A percentile compares a stretch with the other conserved stretches of the same genome.
These are phyloP conservation scores for Arenicola marina DNA, from an alignment of 2,888 invertebrate genomes.

Conservation along the genomic window DNA sequence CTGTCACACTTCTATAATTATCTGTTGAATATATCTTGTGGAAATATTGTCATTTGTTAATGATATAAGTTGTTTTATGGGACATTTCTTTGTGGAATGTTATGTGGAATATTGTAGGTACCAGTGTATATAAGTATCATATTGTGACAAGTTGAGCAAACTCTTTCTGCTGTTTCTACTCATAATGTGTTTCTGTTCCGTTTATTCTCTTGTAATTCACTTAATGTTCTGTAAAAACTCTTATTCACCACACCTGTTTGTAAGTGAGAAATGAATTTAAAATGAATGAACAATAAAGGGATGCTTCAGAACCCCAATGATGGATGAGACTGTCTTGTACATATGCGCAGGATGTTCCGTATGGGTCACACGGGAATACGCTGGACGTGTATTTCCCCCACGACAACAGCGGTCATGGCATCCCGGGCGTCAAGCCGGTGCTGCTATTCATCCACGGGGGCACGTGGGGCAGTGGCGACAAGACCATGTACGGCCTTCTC, in stretches of 20 bases:
- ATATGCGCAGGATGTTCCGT: constrained; percentile 46
- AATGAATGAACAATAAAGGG: not conserved
- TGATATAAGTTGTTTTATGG: not conserved
- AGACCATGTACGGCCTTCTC: constrained; percentile 52
- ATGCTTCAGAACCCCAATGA: too few species aligned
- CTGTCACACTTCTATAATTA: not conserved
- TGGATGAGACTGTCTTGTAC: too few species aligned
- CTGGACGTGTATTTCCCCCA: constrained; percentile 50
- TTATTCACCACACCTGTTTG: too few species aligned
- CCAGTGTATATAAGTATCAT: too few species aligned
- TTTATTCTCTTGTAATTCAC: too few species aligned
- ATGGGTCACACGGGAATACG: constrained; percentile 47
- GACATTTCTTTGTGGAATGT: too few species aligned
- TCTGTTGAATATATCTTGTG: not conserved
- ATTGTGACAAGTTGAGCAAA: too few species aligned
- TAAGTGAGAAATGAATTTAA: too few species aligned
- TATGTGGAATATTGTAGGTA: too few species aligned
- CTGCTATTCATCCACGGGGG: constrained; percentile 57
- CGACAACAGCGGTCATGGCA: not conserved
- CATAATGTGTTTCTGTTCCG: too few species aligned
- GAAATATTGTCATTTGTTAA: not conserved
- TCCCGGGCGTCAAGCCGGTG: constrained; percentile 35
- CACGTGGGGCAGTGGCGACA: constrained; percentile 54
- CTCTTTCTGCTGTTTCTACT: too few species aligned
- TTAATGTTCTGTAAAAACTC: too few species aligned